Conservation (phyloP, 2,113 vertebrate species). For the Ondatra zibethicus region DNA sequence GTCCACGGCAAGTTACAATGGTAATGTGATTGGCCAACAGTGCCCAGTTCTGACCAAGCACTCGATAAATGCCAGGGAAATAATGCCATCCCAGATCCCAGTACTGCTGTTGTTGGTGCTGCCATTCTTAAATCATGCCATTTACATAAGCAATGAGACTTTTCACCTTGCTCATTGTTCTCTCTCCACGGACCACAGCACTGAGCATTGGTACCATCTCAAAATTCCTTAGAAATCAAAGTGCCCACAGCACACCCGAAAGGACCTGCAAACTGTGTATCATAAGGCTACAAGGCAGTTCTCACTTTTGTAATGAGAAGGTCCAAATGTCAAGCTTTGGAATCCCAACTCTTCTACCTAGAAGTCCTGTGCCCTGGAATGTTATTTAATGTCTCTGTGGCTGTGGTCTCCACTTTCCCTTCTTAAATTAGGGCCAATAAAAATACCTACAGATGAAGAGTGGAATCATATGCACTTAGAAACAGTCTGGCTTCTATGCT, state of each 20-base stretch:
- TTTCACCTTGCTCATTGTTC: neutral
- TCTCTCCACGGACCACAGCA: neutral
- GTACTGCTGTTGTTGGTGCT: accelerated
- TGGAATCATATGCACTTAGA: neutral
- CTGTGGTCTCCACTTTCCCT: neutral
- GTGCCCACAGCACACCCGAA: neutral
- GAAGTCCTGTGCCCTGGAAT: neutral
- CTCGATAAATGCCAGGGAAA: neutral
- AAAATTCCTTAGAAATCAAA: neutral
- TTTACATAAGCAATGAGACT: neutral
- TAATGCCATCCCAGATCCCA: neutral
- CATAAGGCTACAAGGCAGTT: neutral
- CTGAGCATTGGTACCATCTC: neutral
- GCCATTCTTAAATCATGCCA: neutral
- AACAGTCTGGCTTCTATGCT: neutral
- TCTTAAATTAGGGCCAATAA: conserved; percentile 2
- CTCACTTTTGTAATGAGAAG: neutral
- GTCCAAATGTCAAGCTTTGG: neutral
- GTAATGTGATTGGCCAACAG: neutral
- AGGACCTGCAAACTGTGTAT: neutral
- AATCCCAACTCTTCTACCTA: neutral
- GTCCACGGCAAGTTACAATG: neutral
- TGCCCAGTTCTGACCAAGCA: neutral
- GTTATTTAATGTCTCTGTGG: neutral
- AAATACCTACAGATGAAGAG: neutral